phyloP scores from a whole-genome alignment of 1,140 invertebrate genomes.

The Drosophila kurseongensis region DNA sequence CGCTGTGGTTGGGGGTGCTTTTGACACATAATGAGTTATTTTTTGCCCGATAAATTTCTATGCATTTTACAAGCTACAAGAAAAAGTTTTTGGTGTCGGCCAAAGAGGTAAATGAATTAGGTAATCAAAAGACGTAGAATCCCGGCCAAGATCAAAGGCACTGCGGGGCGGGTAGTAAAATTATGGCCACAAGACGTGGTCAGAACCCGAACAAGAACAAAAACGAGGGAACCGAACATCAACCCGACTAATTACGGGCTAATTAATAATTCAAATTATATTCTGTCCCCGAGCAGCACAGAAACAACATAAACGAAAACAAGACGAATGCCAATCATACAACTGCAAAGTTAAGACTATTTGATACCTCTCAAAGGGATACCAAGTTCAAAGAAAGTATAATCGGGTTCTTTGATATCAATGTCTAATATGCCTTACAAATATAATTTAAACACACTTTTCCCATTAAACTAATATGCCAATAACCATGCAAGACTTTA shows the following conservation, averaged over 20 bases:
- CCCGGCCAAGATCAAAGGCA: slow-evolving; percentile 65
- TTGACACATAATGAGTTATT: slow-evolving; percentile 78
- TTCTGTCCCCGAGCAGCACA: slow-evolving; percentile 34
- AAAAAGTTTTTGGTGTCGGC: slow-evolving; percentile 30
- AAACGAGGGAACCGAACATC: slow-evolving; percentile 35
- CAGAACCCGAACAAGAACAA: slow-evolving; percentile 6
- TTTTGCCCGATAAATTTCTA: slow-evolving; percentile 67
- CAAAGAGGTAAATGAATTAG: slow-evolving; percentile 70
- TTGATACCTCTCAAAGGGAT: slow-evolving; percentile 14
- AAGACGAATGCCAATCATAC: slow-evolving; percentile 12
- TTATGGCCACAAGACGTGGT: slow-evolving; percentile 76
- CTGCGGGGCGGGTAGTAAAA: slow-evolving; percentile 48
- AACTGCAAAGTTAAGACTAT: slow-evolving; percentile 5
- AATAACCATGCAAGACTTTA: too few species aligned
- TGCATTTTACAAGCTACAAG: slow-evolving; percentile 26
- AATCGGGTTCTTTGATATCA: too few species aligned
- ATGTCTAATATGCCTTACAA: too few species aligned
- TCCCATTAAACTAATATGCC: too few species aligned
- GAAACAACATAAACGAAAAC: slow-evolving; percentile 44
- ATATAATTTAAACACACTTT: too few species aligned
- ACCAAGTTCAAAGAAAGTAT: too few species aligned
- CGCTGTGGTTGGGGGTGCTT: slow-evolving; percentile 16
- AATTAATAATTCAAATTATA: slow-evolving; percentile 84
- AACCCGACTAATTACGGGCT: slow-evolving; percentile 78
- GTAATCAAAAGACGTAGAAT: slow-evolving; percentile 78